A percentile compares a stretch with the other conserved stretches of the same genome.
Conservation (phyloP, 2,888 invertebrate genomes). For the Kryphioiulus occultus region DNA sequence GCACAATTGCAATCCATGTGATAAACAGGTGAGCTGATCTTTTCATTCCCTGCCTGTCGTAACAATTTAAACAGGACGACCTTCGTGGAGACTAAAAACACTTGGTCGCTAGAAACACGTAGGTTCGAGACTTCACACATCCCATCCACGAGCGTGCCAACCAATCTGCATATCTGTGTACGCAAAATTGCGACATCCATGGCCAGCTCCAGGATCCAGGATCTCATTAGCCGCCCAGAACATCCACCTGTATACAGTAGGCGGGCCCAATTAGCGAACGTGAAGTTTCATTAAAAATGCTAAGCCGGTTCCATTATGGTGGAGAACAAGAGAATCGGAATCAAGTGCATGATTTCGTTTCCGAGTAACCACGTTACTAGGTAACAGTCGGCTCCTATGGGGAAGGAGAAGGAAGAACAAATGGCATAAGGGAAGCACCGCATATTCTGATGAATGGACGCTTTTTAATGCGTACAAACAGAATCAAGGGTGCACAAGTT, state of each 20-base stretch:
- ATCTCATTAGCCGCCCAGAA: neutral
- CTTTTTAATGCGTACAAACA: neutral
- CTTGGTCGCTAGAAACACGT: neutral
- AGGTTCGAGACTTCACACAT: neutral
- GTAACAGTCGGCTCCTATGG: neutral
- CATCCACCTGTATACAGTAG: neutral
- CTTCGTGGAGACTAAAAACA: neutral
- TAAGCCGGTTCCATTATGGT: neutral
- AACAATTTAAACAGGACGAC: constrained; percentile 22
- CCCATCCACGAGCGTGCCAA: constrained; percentile 6
- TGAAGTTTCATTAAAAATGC: neutral
- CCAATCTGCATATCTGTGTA: neutral
- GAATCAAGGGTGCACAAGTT: neutral
- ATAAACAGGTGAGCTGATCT: constrained; percentile 7
- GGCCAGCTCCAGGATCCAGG: too few species aligned
- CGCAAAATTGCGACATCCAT: too few species aligned
- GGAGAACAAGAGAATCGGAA: neutral
- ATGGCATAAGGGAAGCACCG: neutral
- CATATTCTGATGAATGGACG: neutral
- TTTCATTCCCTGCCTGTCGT: neutral
- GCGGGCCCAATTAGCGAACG: neutral
- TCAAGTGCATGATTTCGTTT: neutral
- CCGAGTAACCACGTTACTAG: constrained; percentile 18
- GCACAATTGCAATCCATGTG: neutral
- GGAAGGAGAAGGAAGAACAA: neutral